Conservation (phyloP, 2,797 vertebrate species). For the Lepus oiostolus region DNA sequence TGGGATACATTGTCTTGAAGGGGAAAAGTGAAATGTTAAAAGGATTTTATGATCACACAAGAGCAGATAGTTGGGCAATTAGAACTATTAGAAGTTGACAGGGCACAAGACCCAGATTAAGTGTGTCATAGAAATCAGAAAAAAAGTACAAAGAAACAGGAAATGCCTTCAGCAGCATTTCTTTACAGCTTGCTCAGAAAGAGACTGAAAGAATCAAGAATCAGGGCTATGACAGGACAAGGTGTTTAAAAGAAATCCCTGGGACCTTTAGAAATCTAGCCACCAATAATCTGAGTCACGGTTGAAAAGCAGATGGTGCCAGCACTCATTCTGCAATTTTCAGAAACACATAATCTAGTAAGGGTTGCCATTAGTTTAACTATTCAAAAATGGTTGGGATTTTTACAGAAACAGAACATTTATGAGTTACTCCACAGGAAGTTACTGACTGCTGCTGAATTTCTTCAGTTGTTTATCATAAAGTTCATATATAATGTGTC, state of each 20-base stretch:
- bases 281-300: constrained; percentile 71
- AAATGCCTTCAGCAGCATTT: constrained; percentile 79
- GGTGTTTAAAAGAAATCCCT: constrained; percentile 48
- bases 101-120: constrained; percentile 86
- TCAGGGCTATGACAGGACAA: not conserved
- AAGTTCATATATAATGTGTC: not conserved
- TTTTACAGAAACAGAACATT: constrained; percentile 16
- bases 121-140: constrained; percentile 81
- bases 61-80: constrained; percentile 88
- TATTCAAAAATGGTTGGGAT: constrained; percentile 69
- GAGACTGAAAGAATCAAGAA: not conserved
- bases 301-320: constrained; percentile 63
- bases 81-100: constrained; percentile 89
- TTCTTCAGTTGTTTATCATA: constrained; percentile 51
- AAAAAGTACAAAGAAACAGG: constrained; percentile 83
- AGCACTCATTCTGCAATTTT: constrained; percentile 31
- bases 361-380: constrained; percentile 39
- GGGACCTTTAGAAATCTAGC: constrained; percentile 74
- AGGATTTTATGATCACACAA: constrained; percentile 86
- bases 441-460: constrained; percentile 46
- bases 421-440: not conserved
- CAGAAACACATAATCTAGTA: not conserved
- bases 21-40: constrained; percentile 87
- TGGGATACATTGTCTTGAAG: constrained; percentile 86
- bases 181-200: constrained; percentile 79